A percentile compares a stretch with the other conserved stretches of the same genome.
Conservation (phyloP, 2,888 invertebrate species). For the Beris chalybata region DNA sequence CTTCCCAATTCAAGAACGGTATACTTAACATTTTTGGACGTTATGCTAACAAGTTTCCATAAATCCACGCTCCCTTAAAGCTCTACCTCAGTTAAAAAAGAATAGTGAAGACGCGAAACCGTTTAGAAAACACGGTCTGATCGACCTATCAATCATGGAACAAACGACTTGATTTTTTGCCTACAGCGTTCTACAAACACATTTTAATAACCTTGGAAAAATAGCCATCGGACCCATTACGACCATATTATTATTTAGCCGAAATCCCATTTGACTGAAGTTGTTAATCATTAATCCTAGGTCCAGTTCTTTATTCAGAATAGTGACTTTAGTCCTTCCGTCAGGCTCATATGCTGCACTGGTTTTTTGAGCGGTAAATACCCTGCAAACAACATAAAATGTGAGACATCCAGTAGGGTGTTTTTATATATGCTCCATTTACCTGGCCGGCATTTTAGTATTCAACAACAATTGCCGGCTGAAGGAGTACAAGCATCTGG, state of each 20-base stretch:
- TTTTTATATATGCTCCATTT: background rate
- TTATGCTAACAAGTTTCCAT: no score
- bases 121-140: no score
- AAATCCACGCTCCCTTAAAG: no score
- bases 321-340: conserved; percentile 74
- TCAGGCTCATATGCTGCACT: conserved; percentile 66
- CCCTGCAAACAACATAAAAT: background rate
- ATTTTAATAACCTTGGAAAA: conserved; percentile 68
- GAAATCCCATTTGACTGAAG: conserved; percentile 74
- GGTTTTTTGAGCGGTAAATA: background rate
- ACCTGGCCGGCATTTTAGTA: no score
- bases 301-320: conserved; percentile 70
- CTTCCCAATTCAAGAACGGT: no score
- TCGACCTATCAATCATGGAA: no score
- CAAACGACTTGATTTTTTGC: no score
- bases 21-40: no score
- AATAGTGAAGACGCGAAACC: no score
- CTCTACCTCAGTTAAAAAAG: no score
- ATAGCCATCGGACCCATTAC: conserved; percentile 82
- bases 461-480: background rate
- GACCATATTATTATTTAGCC: conserved; percentile 75
- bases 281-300: conserved; percentile 72
- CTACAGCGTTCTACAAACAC: no score
- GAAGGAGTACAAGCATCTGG: conserved; percentile 9
- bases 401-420: background rate